Conservation (phyloP, 2,888 invertebrate genomes). For the Julus scandinavius region DNA sequence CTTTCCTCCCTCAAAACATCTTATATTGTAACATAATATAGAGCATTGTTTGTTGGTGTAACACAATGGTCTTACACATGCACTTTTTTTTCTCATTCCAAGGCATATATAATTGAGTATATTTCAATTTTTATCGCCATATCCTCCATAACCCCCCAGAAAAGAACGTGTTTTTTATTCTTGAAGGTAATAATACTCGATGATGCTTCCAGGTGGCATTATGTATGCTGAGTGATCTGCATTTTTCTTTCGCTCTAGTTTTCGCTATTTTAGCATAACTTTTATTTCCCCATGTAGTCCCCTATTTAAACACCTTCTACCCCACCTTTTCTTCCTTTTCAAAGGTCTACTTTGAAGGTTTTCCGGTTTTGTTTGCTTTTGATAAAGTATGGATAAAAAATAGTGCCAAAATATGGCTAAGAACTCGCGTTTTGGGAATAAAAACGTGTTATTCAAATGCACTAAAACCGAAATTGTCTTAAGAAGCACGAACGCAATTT, state of each 20-base stretch:
- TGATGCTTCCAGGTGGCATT: constrained; percentile 24
- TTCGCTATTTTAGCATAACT: constrained; percentile 12
- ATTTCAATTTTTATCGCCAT: constrained; percentile 35
- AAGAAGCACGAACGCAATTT: constrained; percentile 36
- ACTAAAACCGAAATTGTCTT: constrained; percentile 29
- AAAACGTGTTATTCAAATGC: constrained; percentile 34
- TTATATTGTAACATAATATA: neutral
- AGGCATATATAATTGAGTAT: neutral
- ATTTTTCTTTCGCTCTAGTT: neutral
- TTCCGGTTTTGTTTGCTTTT: constrained; percentile 6
- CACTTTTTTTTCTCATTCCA: neutral
- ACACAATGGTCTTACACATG: constrained; percentile 1
- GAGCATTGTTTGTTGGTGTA: neutral
- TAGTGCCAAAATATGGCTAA: neutral
- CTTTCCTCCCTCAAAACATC: no score
- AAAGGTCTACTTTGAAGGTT: neutral
- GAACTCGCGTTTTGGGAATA: constrained; percentile 12
- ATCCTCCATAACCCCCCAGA: neutral
- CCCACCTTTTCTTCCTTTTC: neutral
- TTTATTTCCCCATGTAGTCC: neutral
- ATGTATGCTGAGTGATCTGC: neutral
- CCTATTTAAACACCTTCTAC: neutral
- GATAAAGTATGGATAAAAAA: neutral
- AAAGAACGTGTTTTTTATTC: constrained; percentile 3
- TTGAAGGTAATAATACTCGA: neutral